These are phyloP conservation scores for Coilia nasus DNA, from an alignment of 2,797 vertebrate genomes.

Conservation along the genomic window DNA sequence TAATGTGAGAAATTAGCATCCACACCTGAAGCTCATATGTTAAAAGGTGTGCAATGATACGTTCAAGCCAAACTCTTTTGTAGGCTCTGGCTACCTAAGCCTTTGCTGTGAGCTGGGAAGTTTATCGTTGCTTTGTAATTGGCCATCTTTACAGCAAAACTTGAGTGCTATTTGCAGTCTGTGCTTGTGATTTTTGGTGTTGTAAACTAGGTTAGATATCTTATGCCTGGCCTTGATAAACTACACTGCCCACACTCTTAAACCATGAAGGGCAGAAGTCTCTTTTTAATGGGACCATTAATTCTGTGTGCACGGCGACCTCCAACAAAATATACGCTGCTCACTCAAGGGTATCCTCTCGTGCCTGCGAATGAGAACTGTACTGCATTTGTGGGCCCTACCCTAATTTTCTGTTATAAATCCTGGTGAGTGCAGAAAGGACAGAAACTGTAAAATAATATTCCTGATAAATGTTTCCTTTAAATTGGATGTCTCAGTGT, in stretches of 20 bases:
- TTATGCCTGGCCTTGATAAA: background rate
- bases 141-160: background rate
- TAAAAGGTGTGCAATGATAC: no score
- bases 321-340: conserved; percentile 5
- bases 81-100: no score
- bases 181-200: background rate
- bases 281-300: conserved; percentile 20
- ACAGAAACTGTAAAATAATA: background rate
- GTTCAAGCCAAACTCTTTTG: no score
- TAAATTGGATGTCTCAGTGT: background rate
- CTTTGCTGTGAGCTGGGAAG: background rate
- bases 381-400: conserved; percentile 46
- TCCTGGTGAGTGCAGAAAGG: background rate
- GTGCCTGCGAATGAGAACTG: conserved; percentile 40
- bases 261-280: conserved; percentile 24
- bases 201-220: conserved; percentile 8
- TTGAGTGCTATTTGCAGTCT: background rate
- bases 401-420: background rate
- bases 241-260: background rate
- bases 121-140: background rate
- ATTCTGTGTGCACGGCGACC: background rate
- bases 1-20: no score
- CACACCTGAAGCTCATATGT: no score
- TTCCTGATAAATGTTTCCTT: background rate
- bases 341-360: conserved; percentile 25